Evolutionary conservation across 2,113 vertebrate species (phyloP).

Genomic region (Gallinago paraguaiae): DNA sequence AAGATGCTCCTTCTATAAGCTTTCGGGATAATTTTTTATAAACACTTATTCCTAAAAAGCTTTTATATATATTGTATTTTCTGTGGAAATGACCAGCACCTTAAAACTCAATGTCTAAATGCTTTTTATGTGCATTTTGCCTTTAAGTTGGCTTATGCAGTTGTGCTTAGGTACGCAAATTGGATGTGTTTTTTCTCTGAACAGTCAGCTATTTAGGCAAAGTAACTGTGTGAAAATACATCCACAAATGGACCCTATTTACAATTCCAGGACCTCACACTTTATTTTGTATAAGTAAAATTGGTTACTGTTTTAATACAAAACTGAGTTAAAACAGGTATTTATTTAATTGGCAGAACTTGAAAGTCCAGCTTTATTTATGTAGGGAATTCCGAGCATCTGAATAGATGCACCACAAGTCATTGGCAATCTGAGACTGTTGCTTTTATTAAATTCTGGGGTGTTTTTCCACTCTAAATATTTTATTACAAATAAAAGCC

Average conservation of each 20-base stretch:
- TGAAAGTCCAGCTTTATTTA: slow-evolving; percentile 52
- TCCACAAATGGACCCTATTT: not conserved
- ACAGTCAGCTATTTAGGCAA: slow-evolving; percentile 21
- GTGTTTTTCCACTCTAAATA: slow-evolving; percentile 61
- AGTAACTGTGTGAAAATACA: slow-evolving; percentile 1
- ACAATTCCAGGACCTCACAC: slow-evolving; percentile 17
- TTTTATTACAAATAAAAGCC: slow-evolving; percentile 63
- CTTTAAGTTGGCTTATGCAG: not conserved
- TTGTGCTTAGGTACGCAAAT: slow-evolving; percentile 1
- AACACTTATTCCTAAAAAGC: not conserved
- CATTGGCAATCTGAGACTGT: slow-evolving; percentile 40
- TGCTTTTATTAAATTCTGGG: slow-evolving; percentile 62
- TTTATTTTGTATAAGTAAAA: slow-evolving; percentile 38
- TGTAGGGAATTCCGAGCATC: slow-evolving; percentile 44
- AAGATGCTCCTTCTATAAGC: not conserved
- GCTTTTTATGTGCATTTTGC: not conserved
- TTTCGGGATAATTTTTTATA: not conserved
- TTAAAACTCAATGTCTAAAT: not conserved
- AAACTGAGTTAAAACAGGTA: slow-evolving; percentile 1
- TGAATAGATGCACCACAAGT: slow-evolving; percentile 46
- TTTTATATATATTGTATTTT: not conserved
- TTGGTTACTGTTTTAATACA: slow-evolving; percentile 32
- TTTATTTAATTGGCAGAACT: slow-evolving; percentile 48
- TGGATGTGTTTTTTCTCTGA: not conserved
- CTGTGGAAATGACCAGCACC: not conserved